phyloP scores from a whole-genome alignment of 2,113 vertebrate genomes.

The Gobius niger region DNA sequence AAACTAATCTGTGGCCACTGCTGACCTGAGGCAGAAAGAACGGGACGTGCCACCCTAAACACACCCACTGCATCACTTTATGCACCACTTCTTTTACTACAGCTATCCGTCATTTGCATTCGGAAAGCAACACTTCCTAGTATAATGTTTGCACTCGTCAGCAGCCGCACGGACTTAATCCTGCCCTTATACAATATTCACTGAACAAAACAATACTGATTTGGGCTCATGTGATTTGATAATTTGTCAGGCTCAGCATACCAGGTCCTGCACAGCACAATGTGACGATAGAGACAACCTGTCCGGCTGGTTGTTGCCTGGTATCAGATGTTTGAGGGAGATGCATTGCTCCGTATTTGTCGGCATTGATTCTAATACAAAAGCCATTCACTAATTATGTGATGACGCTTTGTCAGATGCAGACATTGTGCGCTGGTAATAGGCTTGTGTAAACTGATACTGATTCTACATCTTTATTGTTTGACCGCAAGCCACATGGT shows the following conservation, averaged over 20 bases:
- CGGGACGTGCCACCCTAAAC: too few species aligned
- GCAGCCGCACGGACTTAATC: neutral
- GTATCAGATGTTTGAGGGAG: neutral
- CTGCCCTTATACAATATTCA: neutral
- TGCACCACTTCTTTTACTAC: too few species aligned
- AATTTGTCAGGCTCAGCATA: constrained; percentile 4
- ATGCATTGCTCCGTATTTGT: neutral
- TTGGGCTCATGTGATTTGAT: constrained; percentile 8
- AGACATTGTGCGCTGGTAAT: neutral
- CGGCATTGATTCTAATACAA: neutral
- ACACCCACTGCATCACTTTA: too few species aligned
- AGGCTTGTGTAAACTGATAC: neutral
- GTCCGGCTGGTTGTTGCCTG: constrained; percentile 24
- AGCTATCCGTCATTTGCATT: too few species aligned
- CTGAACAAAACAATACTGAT: constrained; percentile 2
- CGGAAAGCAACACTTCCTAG: too few species aligned
- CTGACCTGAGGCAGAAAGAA: too few species aligned
- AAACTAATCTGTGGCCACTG: too few species aligned
- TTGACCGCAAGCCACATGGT: neutral
- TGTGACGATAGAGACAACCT: constrained; percentile 18
- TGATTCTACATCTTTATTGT: neutral
- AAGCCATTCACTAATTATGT: neutral
- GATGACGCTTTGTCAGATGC: neutral
- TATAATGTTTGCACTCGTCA: neutral
- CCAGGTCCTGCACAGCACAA: neutral